These are phyloP conservation scores for Delia radicum DNA, from an alignment of 1,140 invertebrate species.

Conservation along the genomic window DNA sequence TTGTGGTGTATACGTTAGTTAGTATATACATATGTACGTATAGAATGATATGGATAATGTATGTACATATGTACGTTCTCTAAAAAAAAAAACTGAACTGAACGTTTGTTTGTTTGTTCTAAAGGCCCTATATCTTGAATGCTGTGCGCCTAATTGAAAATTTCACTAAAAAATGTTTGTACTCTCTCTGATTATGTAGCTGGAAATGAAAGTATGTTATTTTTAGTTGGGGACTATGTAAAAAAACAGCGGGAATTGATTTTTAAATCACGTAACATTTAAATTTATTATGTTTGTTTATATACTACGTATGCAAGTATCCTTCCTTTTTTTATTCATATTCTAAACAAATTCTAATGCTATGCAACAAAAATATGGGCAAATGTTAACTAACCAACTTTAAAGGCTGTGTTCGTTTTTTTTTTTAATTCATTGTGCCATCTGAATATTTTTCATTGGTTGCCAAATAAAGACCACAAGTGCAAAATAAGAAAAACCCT, in stretches of 20 bases:
- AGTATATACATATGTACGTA: neutral
- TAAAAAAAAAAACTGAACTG: neutral
- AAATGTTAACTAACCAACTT: too few relatives aligned
- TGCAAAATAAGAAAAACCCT: too few relatives aligned
- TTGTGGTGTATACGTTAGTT: neutral
- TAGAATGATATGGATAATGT: neutral
- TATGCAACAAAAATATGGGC: neutral
- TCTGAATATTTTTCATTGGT: too few relatives aligned
- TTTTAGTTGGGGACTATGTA: neutral
- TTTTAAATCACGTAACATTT: neutral
- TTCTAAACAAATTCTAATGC: neutral
- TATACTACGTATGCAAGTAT: neutral
- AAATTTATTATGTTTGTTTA: too few relatives aligned
- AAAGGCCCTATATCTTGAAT: constrained; percentile 20
- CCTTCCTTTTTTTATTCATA: neutral
- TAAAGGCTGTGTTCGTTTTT: too few relatives aligned
- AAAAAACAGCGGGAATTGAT: neutral
- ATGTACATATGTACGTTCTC: neutral
- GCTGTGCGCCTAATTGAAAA: constrained; percentile 55
- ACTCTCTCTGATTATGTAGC: constrained; percentile 44
- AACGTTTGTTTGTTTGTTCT: neutral
- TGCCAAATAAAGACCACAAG: too few relatives aligned
- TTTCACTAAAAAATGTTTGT: constrained; percentile 57
- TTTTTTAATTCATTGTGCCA: too few relatives aligned
- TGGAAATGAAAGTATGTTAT: constrained; percentile 49